Evolutionary conservation across 2,888 invertebrate species (phyloP).

Genomic region (Parnassius mnemosyne): DNA sequence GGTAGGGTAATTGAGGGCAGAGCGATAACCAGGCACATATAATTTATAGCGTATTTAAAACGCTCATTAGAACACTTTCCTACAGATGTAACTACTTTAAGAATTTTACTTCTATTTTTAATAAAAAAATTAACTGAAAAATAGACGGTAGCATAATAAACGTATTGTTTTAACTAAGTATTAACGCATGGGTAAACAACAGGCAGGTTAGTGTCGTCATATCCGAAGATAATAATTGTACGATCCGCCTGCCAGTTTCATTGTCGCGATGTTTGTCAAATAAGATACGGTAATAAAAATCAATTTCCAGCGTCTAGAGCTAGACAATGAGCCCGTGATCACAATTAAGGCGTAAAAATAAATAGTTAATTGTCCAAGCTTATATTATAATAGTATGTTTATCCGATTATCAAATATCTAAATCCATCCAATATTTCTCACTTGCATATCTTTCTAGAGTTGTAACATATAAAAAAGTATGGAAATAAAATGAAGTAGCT

Average conservation of each 20-base stretch:
- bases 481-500: conserved; percentile 4
- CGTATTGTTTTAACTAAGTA: not conserved
- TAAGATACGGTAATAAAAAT: conserved; percentile 22
- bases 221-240: conserved; percentile 13
- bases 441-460: too few species aligned
- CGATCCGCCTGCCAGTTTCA: conserved; percentile 18
- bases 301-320: conserved; percentile 10
- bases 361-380: not conserved
- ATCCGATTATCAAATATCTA: too few species aligned
- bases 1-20: too few species aligned
- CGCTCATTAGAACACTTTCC: too few species aligned
- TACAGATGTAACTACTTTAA: too few species aligned
- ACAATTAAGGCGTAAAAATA: conserved; percentile 11
- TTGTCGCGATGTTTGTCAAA: conserved; percentile 20
- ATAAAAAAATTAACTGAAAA: too few species aligned
- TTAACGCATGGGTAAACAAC: conserved; percentile 13
- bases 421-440: too few species aligned
- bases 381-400: too few species aligned
- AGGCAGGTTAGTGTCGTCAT: conserved; percentile 6
- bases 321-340: conserved; percentile 8
- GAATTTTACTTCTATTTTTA: too few species aligned
- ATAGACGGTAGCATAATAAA: not conserved
- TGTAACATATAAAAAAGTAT: conserved; percentile 15
- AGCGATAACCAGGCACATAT: too few species aligned
- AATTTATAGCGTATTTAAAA: too few species aligned